Base-by-base conservation (phyloP, 2,888 invertebrate species). In the Amphipyra tragopoginis region DNA sequence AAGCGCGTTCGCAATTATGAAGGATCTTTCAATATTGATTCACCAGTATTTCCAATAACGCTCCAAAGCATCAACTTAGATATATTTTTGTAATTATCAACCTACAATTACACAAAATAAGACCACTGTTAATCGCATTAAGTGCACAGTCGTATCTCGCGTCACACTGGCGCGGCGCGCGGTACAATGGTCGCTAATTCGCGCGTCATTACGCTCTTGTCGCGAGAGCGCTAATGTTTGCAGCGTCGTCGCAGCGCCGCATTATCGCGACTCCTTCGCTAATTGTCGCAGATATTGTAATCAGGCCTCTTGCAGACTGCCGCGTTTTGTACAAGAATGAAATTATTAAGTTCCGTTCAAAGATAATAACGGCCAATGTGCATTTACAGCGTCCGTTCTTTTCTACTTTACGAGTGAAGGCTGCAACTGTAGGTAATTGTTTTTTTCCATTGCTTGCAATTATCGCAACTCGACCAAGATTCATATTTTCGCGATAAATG, bases 151-250 rank as follows among this genome's bases (percentile, higher is more conserved):
- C 33, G 14, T 53, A 9, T 21, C 15, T 29, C 21, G 10, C 65
- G 42, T 42, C 66, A 54, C 42, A 50, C 10, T 38, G 40, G 21
- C 33, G 40, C 52, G 26, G 33, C 44, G 14, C 34, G 47, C 44
- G 10, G 26, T 50, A 84, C 85, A 88, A 87, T 87, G 79, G 68
- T 11, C 84, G 86, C 86, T 89, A 89, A 89, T 90, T 88, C 85
- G 70, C 75, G 79, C 77, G 81, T 84, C 85, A 90, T 90, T 90
- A 88, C 73, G 75, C 80, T 79, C 89, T 88, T 72, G 66, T 74
- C 65, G 77, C 67, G 76, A 86, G 86, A 76, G 83, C 86, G 89
- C 87, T 88, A 88, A 89, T 89, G 89, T 88, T 88, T 86, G 84
- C 85, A 75, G 79, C 84, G 58, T 64, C 75, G 69, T 68, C 76